Evolutionary conservation across 2,113 vertebrate species (phyloP), one percentile per base, ranked within the genome.

Genomic region (Athene cunicularia): DNA sequence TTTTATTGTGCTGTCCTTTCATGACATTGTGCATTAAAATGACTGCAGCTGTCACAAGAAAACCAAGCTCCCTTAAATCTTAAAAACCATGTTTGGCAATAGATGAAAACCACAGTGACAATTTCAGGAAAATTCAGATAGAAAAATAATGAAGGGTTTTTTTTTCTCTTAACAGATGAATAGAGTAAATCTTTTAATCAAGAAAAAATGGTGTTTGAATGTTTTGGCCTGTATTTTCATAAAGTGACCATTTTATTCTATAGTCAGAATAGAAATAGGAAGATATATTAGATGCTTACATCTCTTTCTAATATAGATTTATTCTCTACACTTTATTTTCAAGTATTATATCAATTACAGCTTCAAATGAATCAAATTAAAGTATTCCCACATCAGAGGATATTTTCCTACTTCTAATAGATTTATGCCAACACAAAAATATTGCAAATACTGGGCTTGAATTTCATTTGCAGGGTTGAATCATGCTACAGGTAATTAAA

Each of bases 1-100:
- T 96, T 97, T 97, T 91, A 95, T 93, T 98, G 71, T 94, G 79
- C 39, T 96, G 95, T 97, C 91, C 88, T 98, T 97, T 97, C 59
- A 43, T 91, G 95, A 98, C 92, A 96, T 81, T 97, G 85, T 90
- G 85, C 92, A 96, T 97, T 97, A 96, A 98, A 98, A 96, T 45
- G 75, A 97, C 83, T 96, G 66, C 82, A 96, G 85, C 86, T 98
- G 89, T 96, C 85, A 96, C 79, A 93, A 89, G 49, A 97, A 98
- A 98, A 97, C 39, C 39, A 77, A 91, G 49, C 20, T 95, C 90
- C 82, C 72, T 97, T 98, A 97, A 95, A 96, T 94, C 86, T 95
- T 95, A 86, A 97, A 82, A 95, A 96, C 35, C 28, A 37, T 86
- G 72, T 93, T 96, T 95, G 96, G 83, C 8, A 9, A 74, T 58